phyloP scores from a whole-genome alignment of 2,888 invertebrate species.

The Rhingia rostrata region DNA sequence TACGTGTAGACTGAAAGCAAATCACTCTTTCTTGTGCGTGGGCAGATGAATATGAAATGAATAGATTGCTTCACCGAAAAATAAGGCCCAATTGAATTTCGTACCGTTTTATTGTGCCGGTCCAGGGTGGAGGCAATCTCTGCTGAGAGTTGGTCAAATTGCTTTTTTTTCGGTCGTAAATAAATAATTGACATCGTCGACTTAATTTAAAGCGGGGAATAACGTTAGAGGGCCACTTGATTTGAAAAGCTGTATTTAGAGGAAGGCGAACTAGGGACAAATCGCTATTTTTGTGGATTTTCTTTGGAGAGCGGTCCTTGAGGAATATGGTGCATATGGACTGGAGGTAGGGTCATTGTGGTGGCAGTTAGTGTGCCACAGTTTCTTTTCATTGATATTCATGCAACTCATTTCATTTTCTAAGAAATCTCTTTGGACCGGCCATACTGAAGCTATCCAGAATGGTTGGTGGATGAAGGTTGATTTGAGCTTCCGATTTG shows the following conservation, averaged over 20 bases:
- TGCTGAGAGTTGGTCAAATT: constrained; percentile 20
- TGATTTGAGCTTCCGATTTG: no score
- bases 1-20: constrained; percentile 18
- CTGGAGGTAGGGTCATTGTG: no score
- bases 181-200: constrained; percentile 28
- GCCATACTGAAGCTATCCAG: no score
- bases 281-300: no score
- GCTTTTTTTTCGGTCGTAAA: constrained; percentile 20
- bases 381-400: no score
- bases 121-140: constrained; percentile 11
- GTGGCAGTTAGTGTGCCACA: no score
- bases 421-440: no score
- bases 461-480: no score
- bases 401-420: no score
- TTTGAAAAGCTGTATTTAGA: neutral
- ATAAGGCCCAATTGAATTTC: constrained; percentile 46
- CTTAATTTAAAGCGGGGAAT: constrained; percentile 54
- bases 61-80: constrained; percentile 26
- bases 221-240: constrained; percentile 26
- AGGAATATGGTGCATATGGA: no score
- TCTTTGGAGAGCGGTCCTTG: no score
- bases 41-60: constrained; percentile 66
- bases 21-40: constrained; percentile 50
- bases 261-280: neutral
- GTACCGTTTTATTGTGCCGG: neutral